A percentile compares a stretch with the other conserved stretches of the same genome.
These are phyloP conservation scores for Drosophila meridionalis DNA, from an alignment of 2,888 invertebrate species.

Conservation along the genomic window DNA sequence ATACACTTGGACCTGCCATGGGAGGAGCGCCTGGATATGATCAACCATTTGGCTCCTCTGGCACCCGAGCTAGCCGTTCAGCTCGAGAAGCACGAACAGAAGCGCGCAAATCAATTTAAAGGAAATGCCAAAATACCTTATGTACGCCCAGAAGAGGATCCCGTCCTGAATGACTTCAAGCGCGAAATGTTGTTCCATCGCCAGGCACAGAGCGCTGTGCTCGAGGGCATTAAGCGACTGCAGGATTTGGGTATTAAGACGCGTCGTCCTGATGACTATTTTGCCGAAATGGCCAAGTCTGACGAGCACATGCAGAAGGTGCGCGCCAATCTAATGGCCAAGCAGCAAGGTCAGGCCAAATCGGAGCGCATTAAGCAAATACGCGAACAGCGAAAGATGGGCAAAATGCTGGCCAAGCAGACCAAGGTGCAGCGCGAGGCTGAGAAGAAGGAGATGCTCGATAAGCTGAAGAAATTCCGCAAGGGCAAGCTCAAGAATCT, in stretches of 20 bases:
- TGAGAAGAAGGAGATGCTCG: slow-evolving; percentile 96
- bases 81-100: slow-evolving; percentile 90
- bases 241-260: slow-evolving; percentile 91
- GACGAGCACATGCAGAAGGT: slow-evolving; percentile 99
- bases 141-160: slow-evolving; percentile 89
- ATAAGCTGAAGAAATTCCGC: slow-evolving; percentile 96
- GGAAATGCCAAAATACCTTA: slow-evolving; percentile 90
- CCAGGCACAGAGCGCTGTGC: slow-evolving; percentile 94
- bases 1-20: slow-evolving; percentile 91
- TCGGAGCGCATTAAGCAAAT: slow-evolving; percentile 96
- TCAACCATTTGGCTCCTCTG: slow-evolving; percentile 91
- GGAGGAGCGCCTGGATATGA: slow-evolving; percentile 93
- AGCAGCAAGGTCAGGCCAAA: slow-evolving; percentile 93
- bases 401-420: slow-evolving; percentile 95
- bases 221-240: slow-evolving; percentile 92
- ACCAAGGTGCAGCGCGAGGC: slow-evolving; percentile 93
- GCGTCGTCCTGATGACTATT: slow-evolving; percentile 96
- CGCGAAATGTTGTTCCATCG: slow-evolving; percentile 94
- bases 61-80: slow-evolving; percentile 94
- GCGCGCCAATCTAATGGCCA: slow-evolving; percentile 91
- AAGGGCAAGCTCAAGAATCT: slow-evolving; percentile 93
- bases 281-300: slow-evolving; percentile 99
- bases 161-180: slow-evolving; percentile 95
- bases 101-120: slow-evolving; percentile 88
- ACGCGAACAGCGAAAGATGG: slow-evolving; percentile 95